Evolutionary conservation across 2,888 invertebrate species (phyloP).

Genomic region (Mythimna lalbum): DNA sequence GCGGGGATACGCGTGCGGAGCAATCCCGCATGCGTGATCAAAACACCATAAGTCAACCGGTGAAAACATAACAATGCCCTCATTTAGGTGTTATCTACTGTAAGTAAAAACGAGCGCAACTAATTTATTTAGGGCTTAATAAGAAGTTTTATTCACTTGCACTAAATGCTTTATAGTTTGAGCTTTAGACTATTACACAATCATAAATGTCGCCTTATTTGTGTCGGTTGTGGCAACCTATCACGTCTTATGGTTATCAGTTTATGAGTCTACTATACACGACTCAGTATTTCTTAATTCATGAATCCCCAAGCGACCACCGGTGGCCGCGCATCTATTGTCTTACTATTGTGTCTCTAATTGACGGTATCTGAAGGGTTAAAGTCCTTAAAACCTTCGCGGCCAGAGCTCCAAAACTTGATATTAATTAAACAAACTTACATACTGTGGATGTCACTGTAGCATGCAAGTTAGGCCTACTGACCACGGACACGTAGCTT

Average conservation of each 20-base stretch:
- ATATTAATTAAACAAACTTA: too few relatives aligned
- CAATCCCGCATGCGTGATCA: too few relatives aligned
- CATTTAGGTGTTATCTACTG: background rate
- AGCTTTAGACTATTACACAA: constrained; percentile 3
- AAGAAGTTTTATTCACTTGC: constrained; percentile 7
- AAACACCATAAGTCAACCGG: too few relatives aligned
- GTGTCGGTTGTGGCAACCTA: background rate
- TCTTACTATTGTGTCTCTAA: too few relatives aligned
- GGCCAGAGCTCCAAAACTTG: background rate
- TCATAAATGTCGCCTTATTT: constrained; percentile 9
- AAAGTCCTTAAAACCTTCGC: background rate
- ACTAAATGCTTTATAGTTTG: constrained; percentile 19
- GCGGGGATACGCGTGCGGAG: too few relatives aligned
- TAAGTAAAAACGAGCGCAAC: background rate
- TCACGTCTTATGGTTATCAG: background rate
- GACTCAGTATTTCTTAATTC: background rate
- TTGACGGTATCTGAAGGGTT: too few relatives aligned
- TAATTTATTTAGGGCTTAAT: background rate
- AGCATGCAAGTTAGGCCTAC: too few relatives aligned
- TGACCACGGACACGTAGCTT: too few relatives aligned
- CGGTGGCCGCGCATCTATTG: too few relatives aligned
- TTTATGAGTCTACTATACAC: too few relatives aligned
- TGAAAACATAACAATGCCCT: background rate
- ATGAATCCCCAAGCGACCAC: too few relatives aligned
- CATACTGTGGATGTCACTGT: too few relatives aligned